Conservation (phyloP, 2,888 invertebrate species). For the Netelia inedita region DNA sequence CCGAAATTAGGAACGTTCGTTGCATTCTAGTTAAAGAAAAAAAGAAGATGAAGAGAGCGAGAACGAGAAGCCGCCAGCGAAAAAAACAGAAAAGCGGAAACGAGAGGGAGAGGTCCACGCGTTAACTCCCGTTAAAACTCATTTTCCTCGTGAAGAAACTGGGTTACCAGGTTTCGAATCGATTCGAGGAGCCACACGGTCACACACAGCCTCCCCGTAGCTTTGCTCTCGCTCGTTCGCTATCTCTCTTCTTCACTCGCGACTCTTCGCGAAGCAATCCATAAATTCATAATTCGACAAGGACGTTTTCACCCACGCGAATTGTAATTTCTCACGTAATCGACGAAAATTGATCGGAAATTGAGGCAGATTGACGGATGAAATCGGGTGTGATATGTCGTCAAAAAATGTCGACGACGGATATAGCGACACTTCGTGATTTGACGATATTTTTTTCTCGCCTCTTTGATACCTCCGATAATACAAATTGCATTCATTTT, state of each 20-base stretch:
- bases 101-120: conserved; percentile 26
- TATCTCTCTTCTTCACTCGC: not conserved
- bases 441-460: not conserved
- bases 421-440: not conserved
- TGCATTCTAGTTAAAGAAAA: conserved; percentile 32
- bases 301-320: conserved; percentile 37
- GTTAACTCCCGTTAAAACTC: conserved; percentile 66
- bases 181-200: conserved; percentile 49
- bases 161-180: conserved; percentile 66
- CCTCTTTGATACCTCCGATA: not conserved
- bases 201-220: conserved; percentile 9
- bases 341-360: conserved; percentile 60
- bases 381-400: not conserved
- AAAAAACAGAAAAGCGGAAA: not conserved
- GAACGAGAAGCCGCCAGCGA: conserved; percentile 7
- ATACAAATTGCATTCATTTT: not conserved
- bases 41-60: conserved; percentile 15
- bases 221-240: conserved; percentile 14
- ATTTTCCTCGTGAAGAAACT: conserved; percentile 67
- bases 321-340: conserved; percentile 23
- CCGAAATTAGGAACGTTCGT: conserved; percentile 54
- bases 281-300: conserved; percentile 40
- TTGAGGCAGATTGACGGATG: conserved; percentile 57
- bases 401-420: not conserved
- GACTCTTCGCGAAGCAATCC: conserved; percentile 21